A percentile compares a stretch with the other conserved stretches of the same genome.
Conservation (phyloP, 2,797 vertebrate genomes). For the Tinamus major region DNA sequence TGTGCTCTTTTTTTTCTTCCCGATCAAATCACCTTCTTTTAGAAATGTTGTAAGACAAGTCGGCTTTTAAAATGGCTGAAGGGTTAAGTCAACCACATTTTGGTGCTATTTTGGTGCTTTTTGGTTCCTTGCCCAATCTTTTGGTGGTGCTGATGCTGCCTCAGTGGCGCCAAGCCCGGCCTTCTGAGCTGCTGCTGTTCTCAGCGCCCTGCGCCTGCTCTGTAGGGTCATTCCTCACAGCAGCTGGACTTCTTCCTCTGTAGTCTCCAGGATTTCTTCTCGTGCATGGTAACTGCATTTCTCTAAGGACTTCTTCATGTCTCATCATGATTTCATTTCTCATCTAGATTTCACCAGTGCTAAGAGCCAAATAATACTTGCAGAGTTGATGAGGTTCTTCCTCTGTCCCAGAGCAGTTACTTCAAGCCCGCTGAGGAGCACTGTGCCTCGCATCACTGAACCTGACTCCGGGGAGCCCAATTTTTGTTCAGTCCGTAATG, state of each 20-base stretch:
- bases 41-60: rapidly evolving
- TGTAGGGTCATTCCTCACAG: not conserved
- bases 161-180: not conserved
- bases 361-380: not conserved
- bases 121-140: not conserved
- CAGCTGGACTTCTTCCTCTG: rapidly evolving
- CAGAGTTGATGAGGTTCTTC: not conserved
- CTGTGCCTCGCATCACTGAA: not conserved
- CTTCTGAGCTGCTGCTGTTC: not conserved
- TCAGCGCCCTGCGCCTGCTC: rapidly evolving
- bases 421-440: not conserved
- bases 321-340: not conserved
- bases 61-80: not conserved
- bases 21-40: not conserved
- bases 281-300: not conserved
- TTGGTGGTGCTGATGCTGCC: not conserved
- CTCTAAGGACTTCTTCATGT: not conserved
- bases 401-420: not conserved
- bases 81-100: not conserved
- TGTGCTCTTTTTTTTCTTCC: not conserved
- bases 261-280: not conserved
- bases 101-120: not conserved
- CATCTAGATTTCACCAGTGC: not conserved
- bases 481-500: not conserved
- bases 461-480: rapidly evolving